Conservation (phyloP, 2,888 invertebrate species). For the Acanthopleura granulata region DNA sequence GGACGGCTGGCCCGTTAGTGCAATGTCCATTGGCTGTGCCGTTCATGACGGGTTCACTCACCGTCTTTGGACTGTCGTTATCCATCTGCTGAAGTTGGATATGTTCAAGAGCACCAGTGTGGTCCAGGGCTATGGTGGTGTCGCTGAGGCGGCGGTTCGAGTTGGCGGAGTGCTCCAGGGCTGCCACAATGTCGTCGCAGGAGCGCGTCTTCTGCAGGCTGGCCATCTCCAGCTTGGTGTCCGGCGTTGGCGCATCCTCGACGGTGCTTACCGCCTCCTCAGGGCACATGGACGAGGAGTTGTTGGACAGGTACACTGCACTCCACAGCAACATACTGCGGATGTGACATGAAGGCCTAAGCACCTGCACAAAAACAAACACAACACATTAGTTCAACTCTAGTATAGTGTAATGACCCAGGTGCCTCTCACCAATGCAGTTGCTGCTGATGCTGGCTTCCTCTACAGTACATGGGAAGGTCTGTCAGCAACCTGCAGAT, state of each 20-base stretch:
- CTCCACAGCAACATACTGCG: constrained; percentile 87
- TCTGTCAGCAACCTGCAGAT: too few species aligned
- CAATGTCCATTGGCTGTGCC: constrained; percentile 10
- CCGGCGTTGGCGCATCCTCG: constrained; percentile 47
- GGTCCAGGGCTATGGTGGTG: constrained; percentile 77
- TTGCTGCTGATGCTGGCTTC: too few species aligned
- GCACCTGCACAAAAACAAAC: constrained; percentile 74
- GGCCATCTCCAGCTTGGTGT: constrained; percentile 28
- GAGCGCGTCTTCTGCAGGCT: constrained; percentile 80
- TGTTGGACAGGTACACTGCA: constrained; percentile 82
- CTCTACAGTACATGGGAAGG: too few species aligned
- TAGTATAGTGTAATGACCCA: too few species aligned
- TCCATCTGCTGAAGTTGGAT: not conserved
- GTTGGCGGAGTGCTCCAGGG: constrained; percentile 68
- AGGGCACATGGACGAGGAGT: constrained; percentile 44
- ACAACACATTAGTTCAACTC: not conserved
- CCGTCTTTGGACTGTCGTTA: not conserved
- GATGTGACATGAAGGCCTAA: constrained; percentile 89
- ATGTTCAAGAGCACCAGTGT: constrained; percentile 28
- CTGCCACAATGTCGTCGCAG: constrained; percentile 84
- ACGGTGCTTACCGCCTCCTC: constrained; percentile 24
- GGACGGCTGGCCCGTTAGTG: not conserved
- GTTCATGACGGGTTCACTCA: not conserved
- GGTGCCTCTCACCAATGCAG: too few species aligned
- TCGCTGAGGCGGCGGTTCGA: constrained; percentile 84